Evolutionary conservation across 2,888 invertebrate genomes (phyloP).

Genomic region (Melanostoma mellinum): DNA sequence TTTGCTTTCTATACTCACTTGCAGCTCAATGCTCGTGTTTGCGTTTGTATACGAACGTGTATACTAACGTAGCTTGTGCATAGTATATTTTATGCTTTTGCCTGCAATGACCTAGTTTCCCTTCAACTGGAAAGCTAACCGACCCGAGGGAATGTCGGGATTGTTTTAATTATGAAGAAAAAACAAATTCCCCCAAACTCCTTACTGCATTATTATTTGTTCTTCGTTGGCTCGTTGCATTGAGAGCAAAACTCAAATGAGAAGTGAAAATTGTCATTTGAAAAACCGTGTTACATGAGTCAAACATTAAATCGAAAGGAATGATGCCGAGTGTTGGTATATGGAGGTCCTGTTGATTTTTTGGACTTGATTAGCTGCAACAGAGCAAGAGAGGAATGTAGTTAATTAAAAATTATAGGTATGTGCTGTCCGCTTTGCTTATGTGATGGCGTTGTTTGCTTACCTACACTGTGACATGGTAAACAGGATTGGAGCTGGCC

Average conservation of each 20-base stretch:
- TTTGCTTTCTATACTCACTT: constrained; percentile 22
- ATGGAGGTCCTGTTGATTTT: constrained; percentile 48
- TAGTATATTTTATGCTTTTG: constrained; percentile 22
- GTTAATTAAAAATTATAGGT: constrained; percentile 48
- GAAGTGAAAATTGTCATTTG: constrained; percentile 38
- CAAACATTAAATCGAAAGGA: constrained; percentile 46
- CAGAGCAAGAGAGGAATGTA: background rate
- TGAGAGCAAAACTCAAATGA: constrained; percentile 27
- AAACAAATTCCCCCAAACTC: background rate
- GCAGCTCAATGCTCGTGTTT: background rate
- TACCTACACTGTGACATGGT: constrained; percentile 14
- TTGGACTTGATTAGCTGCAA: constrained; percentile 52
- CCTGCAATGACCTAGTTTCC: constrained; percentile 65
- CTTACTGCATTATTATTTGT: constrained; percentile 23
- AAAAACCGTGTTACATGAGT: constrained; percentile 44
- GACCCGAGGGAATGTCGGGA: constrained; percentile 61
- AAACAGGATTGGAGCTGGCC: too few species aligned
- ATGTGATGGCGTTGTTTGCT: constrained; percentile 20
- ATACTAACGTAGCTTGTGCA: background rate
- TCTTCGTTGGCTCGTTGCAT: constrained; percentile 10
- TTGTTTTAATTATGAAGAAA: constrained; percentile 59
- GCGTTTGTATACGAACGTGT: background rate
- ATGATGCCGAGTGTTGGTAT: constrained; percentile 27
- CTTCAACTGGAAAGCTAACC: constrained; percentile 59
- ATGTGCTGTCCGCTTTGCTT: constrained; percentile 7